phyloP scores from a whole-genome alignment of 1,140 invertebrate species.

The Aphidius gifuensis region DNA sequence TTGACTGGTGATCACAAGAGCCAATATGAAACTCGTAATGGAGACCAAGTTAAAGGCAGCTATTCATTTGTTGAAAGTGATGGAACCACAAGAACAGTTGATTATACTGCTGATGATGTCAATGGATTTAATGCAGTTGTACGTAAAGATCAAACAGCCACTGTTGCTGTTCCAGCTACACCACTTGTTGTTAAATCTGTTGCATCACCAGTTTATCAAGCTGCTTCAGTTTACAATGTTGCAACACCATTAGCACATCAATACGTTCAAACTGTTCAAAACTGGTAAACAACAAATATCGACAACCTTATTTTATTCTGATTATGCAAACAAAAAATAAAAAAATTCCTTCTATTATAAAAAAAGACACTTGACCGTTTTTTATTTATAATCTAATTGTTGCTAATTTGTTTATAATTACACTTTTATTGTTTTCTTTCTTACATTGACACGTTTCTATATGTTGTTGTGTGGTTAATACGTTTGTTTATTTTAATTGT shows the following conservation, averaged over 20 bases:
- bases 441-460: no score
- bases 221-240: not conserved
- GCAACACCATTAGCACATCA: not conserved
- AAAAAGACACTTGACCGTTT: no score
- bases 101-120: constrained; percentile 20
- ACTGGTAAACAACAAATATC: no score
- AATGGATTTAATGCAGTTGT: constrained; percentile 23
- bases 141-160: constrained; percentile 6
- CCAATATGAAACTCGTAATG: constrained; percentile 24
- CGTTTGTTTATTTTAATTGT: no score
- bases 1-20: constrained; percentile 27
- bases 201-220: constrained; percentile 8
- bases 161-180: constrained; percentile 17
- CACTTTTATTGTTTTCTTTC: no score
- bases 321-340: no score
- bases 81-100: constrained; percentile 14
- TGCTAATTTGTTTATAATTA: no score
- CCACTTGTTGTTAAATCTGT: constrained; percentile 8
- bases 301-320: no score
- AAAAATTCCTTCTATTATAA: no score
- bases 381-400: no score
- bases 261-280: no score
- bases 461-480: no score
- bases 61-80: constrained; percentile 25
- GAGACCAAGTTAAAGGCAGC: constrained; percentile 25